Evolutionary conservation across 2,888 invertebrate species (phyloP), one percentile per base, ranked within the genome.

Genomic region (Xestia ashworthii): DNA sequence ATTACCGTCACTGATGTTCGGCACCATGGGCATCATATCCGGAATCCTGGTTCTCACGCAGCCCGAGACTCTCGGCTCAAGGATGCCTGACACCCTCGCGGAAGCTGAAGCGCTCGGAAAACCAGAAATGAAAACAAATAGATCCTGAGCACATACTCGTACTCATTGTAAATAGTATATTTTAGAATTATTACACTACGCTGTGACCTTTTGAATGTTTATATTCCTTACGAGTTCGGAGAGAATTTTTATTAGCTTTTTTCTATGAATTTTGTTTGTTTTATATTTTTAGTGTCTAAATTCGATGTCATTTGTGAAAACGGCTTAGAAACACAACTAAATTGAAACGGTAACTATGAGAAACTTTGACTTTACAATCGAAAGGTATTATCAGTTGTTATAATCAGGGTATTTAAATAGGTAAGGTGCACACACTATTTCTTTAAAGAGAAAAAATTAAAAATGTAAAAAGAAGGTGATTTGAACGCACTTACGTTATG

Each of bases 31-130:
- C 1, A 88, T 97, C 44, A 83, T 96, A 32, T 95, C 97, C 0
- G 97, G 97, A 0, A 69, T 95, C n/a, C 91, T 97, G 75, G 96
- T 97, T 8, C 94, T 97, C 66, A 95, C 97, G 58, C 97, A 97
- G 89, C 98, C 98, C 0, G 98, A 98, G 93, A 97, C 97, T 0
- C 95, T 97, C 22, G 97, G 97, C 82, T 93, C 96, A 22, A 96
- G 95, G 81, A 92, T 97, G 92, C 97, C 98, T 0, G 97, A 97
- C 85, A 97, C 97, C 14, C 93, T 98, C 58, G 96, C 96, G 22
- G 97, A 97, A 79, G 97, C 97, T 0, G 96, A 97, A 74, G 93
- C 93, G 0, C 85, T 96, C 9, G 96, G 95, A 11, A 83, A 32
- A 0, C 90, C 91, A 5, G 80, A 88, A 70, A 91, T 91, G 1